Conservation (phyloP, 2,797 vertebrate species). For the Paramormyrops hopkinsi region DNA sequence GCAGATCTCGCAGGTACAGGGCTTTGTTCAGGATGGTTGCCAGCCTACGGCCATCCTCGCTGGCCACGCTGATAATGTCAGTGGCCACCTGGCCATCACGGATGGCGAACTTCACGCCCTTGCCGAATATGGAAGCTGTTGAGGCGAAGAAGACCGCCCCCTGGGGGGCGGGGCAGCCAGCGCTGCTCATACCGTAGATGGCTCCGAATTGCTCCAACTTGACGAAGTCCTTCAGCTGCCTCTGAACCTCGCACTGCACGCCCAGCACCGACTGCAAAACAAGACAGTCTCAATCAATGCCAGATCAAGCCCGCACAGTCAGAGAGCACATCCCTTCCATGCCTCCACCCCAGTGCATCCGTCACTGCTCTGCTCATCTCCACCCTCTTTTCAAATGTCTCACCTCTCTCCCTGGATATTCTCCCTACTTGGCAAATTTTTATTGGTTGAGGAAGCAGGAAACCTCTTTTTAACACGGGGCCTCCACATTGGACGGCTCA, state of each 20-base stretch:
- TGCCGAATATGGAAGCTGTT: slow-evolving; percentile 82
- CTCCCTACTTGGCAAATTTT: slow-evolving; percentile 29
- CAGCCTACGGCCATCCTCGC: slow-evolving; percentile 84
- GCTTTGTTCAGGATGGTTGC: slow-evolving; percentile 85
- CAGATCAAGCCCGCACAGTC: background rate
- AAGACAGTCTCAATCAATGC: slow-evolving; percentile 21
- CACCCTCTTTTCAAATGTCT: slow-evolving; percentile 17
- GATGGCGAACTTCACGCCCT: slow-evolving; percentile 90
- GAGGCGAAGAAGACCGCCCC: slow-evolving; percentile 75
- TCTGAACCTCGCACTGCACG: slow-evolving; percentile 94
- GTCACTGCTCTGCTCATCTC: background rate
- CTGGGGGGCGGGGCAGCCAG: slow-evolving; percentile 74
- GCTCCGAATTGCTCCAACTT: slow-evolving; percentile 86
- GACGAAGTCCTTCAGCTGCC: slow-evolving; percentile 92
- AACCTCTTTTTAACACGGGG: slow-evolving; percentile 21
- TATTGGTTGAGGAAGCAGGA: slow-evolving; percentile 34
- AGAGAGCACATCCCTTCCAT: background rate
- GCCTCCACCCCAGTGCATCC: background rate
- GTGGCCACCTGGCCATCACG: slow-evolving; percentile 81
- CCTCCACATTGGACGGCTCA: background rate
- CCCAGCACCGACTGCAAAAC: slow-evolving; percentile 79
- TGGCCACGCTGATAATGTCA: slow-evolving; percentile 91
- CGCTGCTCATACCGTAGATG: slow-evolving; percentile 78
- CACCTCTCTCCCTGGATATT: slow-evolving; percentile 26
- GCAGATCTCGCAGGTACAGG: slow-evolving; percentile 84